Base-by-base conservation (phyloP, 2,113 vertebrate species). In the Corvus cornix region DNA sequence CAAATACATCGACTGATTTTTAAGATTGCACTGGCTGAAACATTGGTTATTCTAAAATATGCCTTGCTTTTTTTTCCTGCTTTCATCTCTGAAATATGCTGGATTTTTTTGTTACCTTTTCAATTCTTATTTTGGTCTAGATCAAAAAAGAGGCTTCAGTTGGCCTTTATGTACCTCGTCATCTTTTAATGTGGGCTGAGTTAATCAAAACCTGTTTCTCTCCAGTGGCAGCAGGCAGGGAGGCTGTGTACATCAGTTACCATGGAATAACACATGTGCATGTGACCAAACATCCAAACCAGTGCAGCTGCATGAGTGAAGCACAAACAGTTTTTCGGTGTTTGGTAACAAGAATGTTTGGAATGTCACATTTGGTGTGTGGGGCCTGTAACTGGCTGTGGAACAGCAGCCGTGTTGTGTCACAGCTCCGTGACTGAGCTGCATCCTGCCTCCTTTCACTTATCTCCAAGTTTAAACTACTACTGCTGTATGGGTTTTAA, bases 221-320 rank as follows among this genome's bases (percentile, higher is more conserved):
- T 27, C 6, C 69, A 33, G 58, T 37, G 30, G 60, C 69, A 24
- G 66, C 1, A 2, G 72, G 68, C 59, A 53, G 4, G 4, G 17
- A 12, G 39, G 35, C 76, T 77, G 28, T 53, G 67, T 24, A 5
- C 13, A 6, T 2, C 79, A 43, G 2, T 35, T 13, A 46, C 77
- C 68, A 1, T 0, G 11, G 51, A 33, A 3, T 18, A n/a, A n/a
- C 39, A 39, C 33, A 1, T 6, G 4, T 30, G 43, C 23, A 0
- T 6, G 35, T 52, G 80, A 39, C n/a, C 28, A 17, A 87, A 52
- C 39, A 95, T 96, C 97, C 16, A 95, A 90, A 75, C 1, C 86
- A 56, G 63, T 15, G 72, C 82, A 76, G 84, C 76, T 90, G 77
- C 78, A 24, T 3, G 1, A 26, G 15, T 44, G 56, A 48, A 87